phyloP scores from a whole-genome alignment of 2,888 invertebrate species.

The Pseudolycoriella hygida region DNA sequence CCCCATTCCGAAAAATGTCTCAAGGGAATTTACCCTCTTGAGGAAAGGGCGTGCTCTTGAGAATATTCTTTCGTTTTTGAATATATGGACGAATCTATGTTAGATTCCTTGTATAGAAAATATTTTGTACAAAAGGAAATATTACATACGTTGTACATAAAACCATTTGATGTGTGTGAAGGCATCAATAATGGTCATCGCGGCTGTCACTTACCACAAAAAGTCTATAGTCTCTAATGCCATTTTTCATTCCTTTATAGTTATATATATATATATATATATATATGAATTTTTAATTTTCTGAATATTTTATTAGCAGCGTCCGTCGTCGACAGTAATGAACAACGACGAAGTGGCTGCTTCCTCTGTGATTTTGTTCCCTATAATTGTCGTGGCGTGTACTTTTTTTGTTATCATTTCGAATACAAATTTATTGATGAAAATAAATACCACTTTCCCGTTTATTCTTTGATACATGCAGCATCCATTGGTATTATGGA shows the following conservation, averaged over 20 bases:
- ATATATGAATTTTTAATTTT: neutral
- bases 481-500: too few species aligned
- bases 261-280: neutral
- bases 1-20: conserved; percentile 11
- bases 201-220: neutral
- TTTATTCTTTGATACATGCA: too few species aligned
- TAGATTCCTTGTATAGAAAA: neutral
- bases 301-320: too few species aligned
- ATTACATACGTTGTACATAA: neutral
- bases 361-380: too few species aligned
- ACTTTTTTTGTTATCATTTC: too few species aligned
- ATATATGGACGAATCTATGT: conserved; percentile 9
- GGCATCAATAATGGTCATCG: conserved; percentile 4
- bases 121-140: neutral
- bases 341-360: too few species aligned
- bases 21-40: conserved; percentile 17
- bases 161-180: conserved; percentile 3
- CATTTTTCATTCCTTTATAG: too few species aligned
- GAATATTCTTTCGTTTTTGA: conserved; percentile 13
- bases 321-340: too few species aligned
- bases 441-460: too few species aligned
- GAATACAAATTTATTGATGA: too few species aligned
- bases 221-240: neutral
- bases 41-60: conserved; percentile 16
- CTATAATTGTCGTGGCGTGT: too few species aligned